Evolutionary conservation across 2,113 vertebrate genomes (phyloP).

Genomic region (Polyodon spathula): DNA sequence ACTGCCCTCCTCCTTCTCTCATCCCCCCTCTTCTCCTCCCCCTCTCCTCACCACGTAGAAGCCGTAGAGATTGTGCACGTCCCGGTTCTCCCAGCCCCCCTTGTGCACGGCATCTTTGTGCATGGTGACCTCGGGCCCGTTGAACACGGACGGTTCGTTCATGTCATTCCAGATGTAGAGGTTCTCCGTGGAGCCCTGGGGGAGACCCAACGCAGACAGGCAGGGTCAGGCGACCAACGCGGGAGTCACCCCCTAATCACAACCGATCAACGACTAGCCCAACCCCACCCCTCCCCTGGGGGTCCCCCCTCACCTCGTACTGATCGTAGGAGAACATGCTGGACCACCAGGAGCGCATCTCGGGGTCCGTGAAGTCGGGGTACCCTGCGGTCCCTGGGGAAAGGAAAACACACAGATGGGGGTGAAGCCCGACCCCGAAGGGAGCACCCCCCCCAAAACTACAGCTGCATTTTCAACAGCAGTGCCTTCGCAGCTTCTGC

Average conservation of each 20-base stretch:
- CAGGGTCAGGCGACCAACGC: no score
- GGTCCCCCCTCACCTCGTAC: slow-evolving; percentile 64
- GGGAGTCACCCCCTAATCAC: no score
- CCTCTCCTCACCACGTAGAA: slow-evolving; percentile 71
- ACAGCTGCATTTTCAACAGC: no score
- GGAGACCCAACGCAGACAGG: not conserved
- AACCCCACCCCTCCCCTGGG: not conserved
- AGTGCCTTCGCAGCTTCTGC: no score
- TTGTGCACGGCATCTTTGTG: slow-evolving; percentile 72
- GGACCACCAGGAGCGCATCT: slow-evolving; percentile 79
- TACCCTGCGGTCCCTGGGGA: slow-evolving; percentile 69
- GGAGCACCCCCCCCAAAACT: no score
- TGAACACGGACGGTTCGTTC: slow-evolving; percentile 87
- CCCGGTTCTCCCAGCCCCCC: slow-evolving; percentile 77
- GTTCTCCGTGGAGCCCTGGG: slow-evolving; percentile 74
- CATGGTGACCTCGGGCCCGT: slow-evolving; percentile 86
- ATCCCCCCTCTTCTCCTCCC: not conserved
- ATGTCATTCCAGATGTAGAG: slow-evolving; percentile 84
- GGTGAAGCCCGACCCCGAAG: no score
- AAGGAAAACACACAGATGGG: not conserved
- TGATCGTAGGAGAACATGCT: slow-evolving; percentile 77
- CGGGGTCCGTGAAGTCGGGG: slow-evolving; percentile 74
- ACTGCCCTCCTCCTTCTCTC: not conserved
- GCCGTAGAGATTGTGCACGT: slow-evolving; percentile 81
- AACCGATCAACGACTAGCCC: no score